Evolutionary conservation across 2,888 invertebrate species (phyloP).

Genomic region (Folsomia candida): DNA sequence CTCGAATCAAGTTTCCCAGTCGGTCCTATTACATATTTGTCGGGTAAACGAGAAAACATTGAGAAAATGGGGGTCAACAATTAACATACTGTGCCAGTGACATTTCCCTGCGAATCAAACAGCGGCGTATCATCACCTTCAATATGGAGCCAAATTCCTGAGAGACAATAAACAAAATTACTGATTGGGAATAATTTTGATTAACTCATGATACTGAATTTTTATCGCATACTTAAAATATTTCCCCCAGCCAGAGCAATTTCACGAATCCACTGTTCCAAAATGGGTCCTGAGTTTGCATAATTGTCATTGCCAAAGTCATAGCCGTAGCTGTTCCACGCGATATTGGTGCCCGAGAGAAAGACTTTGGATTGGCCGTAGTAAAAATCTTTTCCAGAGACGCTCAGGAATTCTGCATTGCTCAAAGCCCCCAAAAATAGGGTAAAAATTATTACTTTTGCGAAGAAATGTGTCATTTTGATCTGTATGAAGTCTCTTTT

Average conservation of each 20-base stretch:
- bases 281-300: constrained; percentile 33
- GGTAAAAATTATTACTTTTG: no score
- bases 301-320: constrained; percentile 52
- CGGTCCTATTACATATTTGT: no score
- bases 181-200: neutral
- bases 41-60: no score
- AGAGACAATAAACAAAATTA: neutral
- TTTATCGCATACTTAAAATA: constrained; percentile 38
- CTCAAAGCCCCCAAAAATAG: no score
- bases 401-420: constrained; percentile 32
- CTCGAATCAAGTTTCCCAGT: constrained; percentile 47
- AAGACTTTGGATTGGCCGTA: constrained; percentile 50
- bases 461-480: no score
- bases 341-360: constrained; percentile 51
- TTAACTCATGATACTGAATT: neutral
- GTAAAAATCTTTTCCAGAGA: constrained; percentile 40
- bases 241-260: constrained; percentile 51
- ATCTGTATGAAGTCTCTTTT: no score
- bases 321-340: constrained; percentile 52
- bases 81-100: constrained; percentile 48
- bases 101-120: constrained; percentile 49
- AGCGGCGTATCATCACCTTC: constrained; percentile 51
- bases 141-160: constrained; percentile 52
- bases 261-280: constrained; percentile 50
- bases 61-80: no score